phyloP scores from a whole-genome alignment of 37 sponge, comb jelly and placozoan genomes.

The Oopsacas minuta region DNA sequence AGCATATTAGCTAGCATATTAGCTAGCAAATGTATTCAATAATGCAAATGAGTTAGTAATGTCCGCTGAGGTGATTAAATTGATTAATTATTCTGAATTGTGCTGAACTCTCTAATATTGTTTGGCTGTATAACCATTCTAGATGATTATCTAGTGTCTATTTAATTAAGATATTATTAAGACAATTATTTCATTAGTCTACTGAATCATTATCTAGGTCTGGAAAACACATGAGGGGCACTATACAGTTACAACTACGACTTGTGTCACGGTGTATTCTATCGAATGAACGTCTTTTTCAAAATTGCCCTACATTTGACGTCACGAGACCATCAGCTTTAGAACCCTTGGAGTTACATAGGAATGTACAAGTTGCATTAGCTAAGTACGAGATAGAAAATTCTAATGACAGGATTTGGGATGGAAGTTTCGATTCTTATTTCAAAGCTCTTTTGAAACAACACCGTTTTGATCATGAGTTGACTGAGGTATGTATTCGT shows the following conservation, averaged over 20 bases:
- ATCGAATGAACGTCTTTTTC: neutral
- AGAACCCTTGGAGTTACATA: neutral
- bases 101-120: too few species aligned
- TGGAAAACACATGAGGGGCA: conserved; percentile 12
- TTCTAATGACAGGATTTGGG: neutral
- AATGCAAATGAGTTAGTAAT: too few species aligned
- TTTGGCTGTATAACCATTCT: too few species aligned
- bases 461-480: neutral
- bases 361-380: neutral
- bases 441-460: neutral
- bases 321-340: neutral
- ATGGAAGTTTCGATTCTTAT: neutral
- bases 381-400: neutral
- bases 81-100: too few species aligned
- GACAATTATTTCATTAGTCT: too few species aligned
- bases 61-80: too few species aligned
- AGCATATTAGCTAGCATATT: too few species aligned
- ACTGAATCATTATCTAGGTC: neutral
- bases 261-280: neutral
- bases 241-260: neutral
- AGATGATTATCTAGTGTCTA: too few species aligned
- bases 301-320: neutral
- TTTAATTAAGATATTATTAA: too few species aligned
- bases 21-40: too few species aligned
- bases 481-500: neutral